phyloP scores from a whole-genome alignment of 2,113 vertebrate genomes.

The Turnix velox region DNA sequence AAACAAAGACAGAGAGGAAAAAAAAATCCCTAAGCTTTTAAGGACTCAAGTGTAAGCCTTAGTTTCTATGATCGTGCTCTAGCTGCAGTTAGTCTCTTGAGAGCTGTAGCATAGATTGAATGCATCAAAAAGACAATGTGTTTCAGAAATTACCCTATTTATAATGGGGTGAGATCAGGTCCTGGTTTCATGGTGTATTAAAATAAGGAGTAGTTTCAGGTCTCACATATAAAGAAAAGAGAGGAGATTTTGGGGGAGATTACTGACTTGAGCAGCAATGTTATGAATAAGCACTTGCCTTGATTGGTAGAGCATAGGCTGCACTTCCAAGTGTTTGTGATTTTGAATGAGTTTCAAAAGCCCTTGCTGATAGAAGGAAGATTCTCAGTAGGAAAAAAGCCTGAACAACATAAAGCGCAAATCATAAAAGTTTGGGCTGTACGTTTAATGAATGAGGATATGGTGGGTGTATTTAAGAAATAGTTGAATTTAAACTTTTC shows the following conservation, averaged over 20 bases:
- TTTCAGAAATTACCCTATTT: constrained; percentile 6
- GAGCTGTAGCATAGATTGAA: not conserved
- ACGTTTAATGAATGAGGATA: not conserved
- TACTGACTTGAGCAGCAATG: not conserved
- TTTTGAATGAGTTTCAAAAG: not conserved
- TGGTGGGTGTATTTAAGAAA: not conserved
- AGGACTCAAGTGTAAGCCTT: not conserved
- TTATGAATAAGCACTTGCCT: constrained; percentile 1
- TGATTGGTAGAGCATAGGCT: not conserved
- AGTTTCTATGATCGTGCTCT: not conserved
- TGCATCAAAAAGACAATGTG: not conserved
- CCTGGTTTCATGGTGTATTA: constrained; percentile 23
- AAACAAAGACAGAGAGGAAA: not conserved
- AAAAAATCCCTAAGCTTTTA: not conserved
- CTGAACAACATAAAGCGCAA: not conserved
- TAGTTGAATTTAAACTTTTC: not conserved
- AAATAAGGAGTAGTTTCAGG: constrained; percentile 20
- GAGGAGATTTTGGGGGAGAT: not conserved
- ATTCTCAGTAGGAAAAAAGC: not conserved
- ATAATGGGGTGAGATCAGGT: constrained; percentile 1
- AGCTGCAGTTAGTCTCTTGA: not conserved
- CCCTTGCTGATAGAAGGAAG: not conserved
- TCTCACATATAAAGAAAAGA: not conserved
- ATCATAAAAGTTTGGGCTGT: not conserved
- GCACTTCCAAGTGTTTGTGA: not conserved